These are phyloP conservation scores for Pachyseris speciosa DNA, from an alignment of 64 coral and sea anemone species.

Conservation along the genomic window DNA sequence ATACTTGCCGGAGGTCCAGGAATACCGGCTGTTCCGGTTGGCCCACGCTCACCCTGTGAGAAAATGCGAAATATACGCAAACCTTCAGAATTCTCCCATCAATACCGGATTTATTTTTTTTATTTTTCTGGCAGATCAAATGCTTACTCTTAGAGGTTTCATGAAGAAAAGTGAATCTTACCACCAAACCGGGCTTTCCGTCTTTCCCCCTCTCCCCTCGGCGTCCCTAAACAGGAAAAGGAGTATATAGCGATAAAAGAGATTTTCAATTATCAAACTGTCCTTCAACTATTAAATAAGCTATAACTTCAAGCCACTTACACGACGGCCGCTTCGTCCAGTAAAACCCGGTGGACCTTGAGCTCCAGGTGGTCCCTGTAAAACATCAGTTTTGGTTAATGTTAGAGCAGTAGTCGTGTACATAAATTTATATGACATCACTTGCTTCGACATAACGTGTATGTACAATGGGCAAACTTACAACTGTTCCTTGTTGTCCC, in stretches of 20 bases:
- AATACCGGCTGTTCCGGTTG: not conserved
- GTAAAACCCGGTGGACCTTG: not conserved
- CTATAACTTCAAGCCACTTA: not conserved
- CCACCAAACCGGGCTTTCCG: slow-evolving; percentile 11
- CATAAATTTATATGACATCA: no score
- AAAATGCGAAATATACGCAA: not conserved
- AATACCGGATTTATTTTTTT: no score
- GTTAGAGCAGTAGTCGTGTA: not conserved
- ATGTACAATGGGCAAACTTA: not conserved
- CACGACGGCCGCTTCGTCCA: not conserved
- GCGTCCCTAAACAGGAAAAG: not conserved
- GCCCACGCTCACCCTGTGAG: slow-evolving; percentile 26
- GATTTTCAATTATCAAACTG: no score
- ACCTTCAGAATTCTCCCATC: not conserved
- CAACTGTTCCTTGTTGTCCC: not conserved
- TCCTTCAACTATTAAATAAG: no score
- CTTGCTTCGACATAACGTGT: no score
- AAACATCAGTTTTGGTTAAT: not conserved
- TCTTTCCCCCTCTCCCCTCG: slow-evolving; percentile 19
- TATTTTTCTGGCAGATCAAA: no score
- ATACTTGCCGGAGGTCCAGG: slow-evolving; percentile 24
- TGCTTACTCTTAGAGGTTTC: not conserved
- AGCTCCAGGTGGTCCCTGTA: slow-evolving; percentile 2
- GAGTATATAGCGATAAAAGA: not conserved
- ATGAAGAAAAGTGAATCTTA: not conserved